Base-by-base conservation (phyloP, 2,797 vertebrate genomes). In the Myotis pilosus region DNA sequence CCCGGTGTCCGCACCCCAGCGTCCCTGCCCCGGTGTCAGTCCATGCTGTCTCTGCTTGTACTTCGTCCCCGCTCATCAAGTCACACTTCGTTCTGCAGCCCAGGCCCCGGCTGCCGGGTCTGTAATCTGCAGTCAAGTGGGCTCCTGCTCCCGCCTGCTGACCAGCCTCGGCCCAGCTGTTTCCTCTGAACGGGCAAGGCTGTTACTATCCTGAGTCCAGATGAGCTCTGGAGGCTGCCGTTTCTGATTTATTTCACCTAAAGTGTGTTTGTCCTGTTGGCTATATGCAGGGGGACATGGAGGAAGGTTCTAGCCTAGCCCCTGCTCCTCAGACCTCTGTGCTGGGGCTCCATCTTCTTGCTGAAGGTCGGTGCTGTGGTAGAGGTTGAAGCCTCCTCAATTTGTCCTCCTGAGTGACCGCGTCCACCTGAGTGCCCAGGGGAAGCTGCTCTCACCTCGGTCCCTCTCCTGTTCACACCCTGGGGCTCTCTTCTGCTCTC, bases 301-400 rank as follows among this genome's bases (percentile, higher is more conserved):
- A n/a, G 41, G 71, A 91, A 80, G 89, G 60, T 83, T 87, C 30
- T 55, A 71, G 75, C 80, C 28, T 25, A 55, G 47, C 36, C 44
- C 28, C 33, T 23, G 79, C 22, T 86, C 30, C n/a, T 69, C 38
- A n/a, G 8, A 41, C 33, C 9, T 57, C 4, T 47, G 38, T 38
- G 30, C 13, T 33, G 9, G 47, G 3, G 13, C 6, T 86, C 7
- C 53, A 10, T 68, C 87, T 91, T 75, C 69, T 71, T 41, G 25
- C 66, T 74, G 12, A 33, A 33, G 7, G 87, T 87, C 25, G 30
- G 30, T 12, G 3, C 11, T 25, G 1, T 12, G n/a, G 41, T n/a
- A 8, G 28, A 76, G 23, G 30, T n/a, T 66, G 28, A 28, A n/a
- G 41, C 60, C 19, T 15, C 22, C 33, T 13, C 13, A 19, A 41